Evolutionary conservation across 2,797 vertebrate genomes (phyloP).

Genomic region (Tragelaphus oryx): DNA sequence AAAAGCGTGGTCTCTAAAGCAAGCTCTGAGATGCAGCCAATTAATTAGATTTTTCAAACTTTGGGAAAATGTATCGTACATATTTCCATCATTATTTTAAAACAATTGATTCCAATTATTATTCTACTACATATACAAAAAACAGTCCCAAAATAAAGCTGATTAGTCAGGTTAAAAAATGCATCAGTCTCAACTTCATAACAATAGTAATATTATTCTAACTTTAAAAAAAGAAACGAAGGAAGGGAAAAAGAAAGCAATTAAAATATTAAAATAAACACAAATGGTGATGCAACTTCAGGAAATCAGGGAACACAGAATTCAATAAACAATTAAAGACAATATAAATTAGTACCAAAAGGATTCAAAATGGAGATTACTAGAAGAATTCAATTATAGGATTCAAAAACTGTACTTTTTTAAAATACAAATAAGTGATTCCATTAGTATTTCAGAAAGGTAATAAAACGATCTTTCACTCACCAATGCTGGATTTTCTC

Average conservation of each 20-base stretch:
- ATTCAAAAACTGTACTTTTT: constrained; percentile 41
- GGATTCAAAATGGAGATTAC: constrained; percentile 43
- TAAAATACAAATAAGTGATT: constrained; percentile 66
- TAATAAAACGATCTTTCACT: constrained; percentile 81
- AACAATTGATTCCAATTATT: constrained; percentile 36
- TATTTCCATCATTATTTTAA: constrained; percentile 48
- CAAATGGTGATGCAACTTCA: constrained; percentile 35
- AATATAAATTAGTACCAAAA: constrained; percentile 45
- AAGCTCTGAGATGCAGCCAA: neutral
- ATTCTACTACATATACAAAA: constrained; percentile 21
- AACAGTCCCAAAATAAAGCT: constrained; percentile 19
- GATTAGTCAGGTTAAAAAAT: constrained; percentile 43
- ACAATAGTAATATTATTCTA: constrained; percentile 22
- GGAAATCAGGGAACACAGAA: neutral
- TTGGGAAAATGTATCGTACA: neutral
- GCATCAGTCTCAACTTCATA: constrained; percentile 40
- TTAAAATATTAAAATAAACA: constrained; percentile 37
- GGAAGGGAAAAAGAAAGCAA: constrained; percentile 32
- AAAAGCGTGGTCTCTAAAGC: neutral
- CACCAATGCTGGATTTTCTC: constrained; percentile 89
- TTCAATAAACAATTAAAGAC: constrained; percentile 49
- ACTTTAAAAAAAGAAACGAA: neutral
- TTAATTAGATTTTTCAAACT: neutral
- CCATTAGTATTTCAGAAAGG: constrained; percentile 73
- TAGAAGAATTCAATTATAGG: constrained; percentile 45